Evolutionary conservation across 2,113 vertebrate species (phyloP), one percentile per base, ranked within the genome.

Genomic region (Ageneiosus marmoratus): DNA sequence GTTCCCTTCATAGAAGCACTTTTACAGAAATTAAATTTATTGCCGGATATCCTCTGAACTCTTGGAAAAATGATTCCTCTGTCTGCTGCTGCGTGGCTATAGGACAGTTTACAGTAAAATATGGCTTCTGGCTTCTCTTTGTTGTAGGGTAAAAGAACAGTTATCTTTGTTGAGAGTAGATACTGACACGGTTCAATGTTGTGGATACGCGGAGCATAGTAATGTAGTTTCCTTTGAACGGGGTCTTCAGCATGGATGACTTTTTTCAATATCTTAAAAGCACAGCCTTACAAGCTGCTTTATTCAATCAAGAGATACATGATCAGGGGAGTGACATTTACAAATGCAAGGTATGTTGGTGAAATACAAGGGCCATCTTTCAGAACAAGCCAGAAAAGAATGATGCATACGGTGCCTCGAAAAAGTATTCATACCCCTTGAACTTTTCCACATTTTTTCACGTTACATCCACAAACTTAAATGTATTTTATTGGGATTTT

Each of bases 241-340:
- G 50, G 20, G 50, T n/a, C 32, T 73, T 87, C 84, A 89, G 83
- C 58, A 37, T 82, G 86, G 88, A 91, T 91, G 88, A 89, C 74
- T 89, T 89, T 90, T 87, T 90, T 92, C 90, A 91, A 91, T 93
- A 92, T 92, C 90, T 90, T 93, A 92, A 93, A 92, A 92, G 90
- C 91, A 72, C 34, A 89, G 87, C 88, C 89, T 85, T 89, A 83
- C 18, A 56, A 74, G 76, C 82, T 73, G 84, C 88, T 89, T 63
- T 85, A 86, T 90, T 90, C 90, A 90, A 89, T 90, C 74, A 77
- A 16, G 27, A 82, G 65, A 72, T 82, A 86, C 82, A 32, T 83
- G 75, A 78, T 81, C 69, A 81, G 83, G 84, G n/a, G 65, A 87
- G 85, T 88, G 90, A 89, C 89, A 89, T 91, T 91, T 90, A 92